These are phyloP conservation scores for Aptenodytes forsteri DNA, from an alignment of 2,113 vertebrate genomes.

Conservation along the genomic window DNA sequence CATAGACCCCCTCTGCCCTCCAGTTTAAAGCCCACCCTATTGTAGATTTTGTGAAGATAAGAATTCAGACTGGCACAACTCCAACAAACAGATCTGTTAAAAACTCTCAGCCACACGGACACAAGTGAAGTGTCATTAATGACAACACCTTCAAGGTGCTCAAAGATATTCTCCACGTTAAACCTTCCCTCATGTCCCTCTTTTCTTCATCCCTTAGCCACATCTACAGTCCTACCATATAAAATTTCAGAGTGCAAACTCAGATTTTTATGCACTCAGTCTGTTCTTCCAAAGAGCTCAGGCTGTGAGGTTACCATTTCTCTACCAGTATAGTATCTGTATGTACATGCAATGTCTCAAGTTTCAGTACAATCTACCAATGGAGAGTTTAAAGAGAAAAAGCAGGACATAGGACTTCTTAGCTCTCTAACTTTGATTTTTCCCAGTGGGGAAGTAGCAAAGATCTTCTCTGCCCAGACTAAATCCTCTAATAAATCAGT, in stretches of 20 bases:
- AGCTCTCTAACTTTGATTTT: not conserved
- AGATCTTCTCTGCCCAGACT: not conserved
- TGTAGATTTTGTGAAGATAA: not conserved
- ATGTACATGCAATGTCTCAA: not conserved
- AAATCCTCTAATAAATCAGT: not conserved
- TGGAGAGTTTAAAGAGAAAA: not conserved
- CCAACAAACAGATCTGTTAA: not conserved
- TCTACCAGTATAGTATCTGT: not conserved
- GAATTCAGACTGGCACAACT: not conserved
- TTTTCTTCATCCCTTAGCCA: not conserved
- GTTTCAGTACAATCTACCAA: not conserved
- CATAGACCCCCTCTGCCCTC: not conserved
- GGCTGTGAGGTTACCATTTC: not conserved
- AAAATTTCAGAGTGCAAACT: not conserved
- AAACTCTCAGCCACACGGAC: not conserved
- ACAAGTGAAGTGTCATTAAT: not conserved
- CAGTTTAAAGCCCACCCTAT: not conserved
- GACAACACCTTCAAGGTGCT: not conserved
- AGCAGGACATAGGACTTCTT: not conserved
- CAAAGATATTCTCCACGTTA: not conserved
- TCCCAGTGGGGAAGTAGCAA: not conserved
- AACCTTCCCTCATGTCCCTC: not conserved
- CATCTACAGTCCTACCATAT: not conserved
- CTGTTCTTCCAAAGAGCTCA: not conserved
- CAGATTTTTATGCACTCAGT: not conserved